Percentiles rank a stretch among this genome's conserved stretches.
Evolutionary conservation across 2,888 invertebrate species (phyloP).

Genomic region (Thyatira batis): DNA sequence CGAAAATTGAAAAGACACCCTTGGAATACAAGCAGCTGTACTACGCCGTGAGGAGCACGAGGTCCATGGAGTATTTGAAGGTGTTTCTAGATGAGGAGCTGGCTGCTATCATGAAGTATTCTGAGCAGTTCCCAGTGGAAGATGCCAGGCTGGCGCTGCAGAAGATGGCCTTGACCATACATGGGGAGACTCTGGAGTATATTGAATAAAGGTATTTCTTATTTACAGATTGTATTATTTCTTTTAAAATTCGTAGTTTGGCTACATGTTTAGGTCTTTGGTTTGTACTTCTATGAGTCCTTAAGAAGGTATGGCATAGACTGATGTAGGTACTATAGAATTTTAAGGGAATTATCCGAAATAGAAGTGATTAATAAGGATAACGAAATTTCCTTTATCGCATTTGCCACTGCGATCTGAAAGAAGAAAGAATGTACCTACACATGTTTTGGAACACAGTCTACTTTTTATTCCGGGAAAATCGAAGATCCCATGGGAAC

Average conservation of each 20-base stretch:
- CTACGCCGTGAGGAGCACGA: conserved; percentile 64
- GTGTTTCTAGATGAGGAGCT: conserved; percentile 62
- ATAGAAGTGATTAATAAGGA: too few relatives aligned
- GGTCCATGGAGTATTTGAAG: conserved; percentile 64
- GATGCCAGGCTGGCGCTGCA: conserved; percentile 64
- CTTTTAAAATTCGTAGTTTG: conserved; percentile 9
- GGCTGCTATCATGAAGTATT: conserved; percentile 54
- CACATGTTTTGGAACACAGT: too few relatives aligned
- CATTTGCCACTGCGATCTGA: too few relatives aligned
- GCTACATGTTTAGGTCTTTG: not conserved
- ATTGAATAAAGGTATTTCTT: conserved; percentile 51
- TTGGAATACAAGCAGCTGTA: conserved; percentile 64
- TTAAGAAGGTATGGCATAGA: too few relatives aligned
- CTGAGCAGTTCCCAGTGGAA: conserved; percentile 59
- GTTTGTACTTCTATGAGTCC: not conserved
- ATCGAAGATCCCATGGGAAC: too few relatives aligned
- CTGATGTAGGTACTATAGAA: too few relatives aligned
- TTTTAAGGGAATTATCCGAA: too few relatives aligned
- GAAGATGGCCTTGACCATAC: conserved; percentile 71
- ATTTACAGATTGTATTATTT: conserved; percentile 21
- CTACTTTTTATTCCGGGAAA: too few relatives aligned
- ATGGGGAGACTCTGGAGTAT: conserved; percentile 63
- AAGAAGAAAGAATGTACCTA: too few relatives aligned
- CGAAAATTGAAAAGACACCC: conserved; percentile 54
- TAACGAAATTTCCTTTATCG: too few relatives aligned